These are phyloP conservation scores for Epinotia bilunana DNA, from an alignment of 2,888 invertebrate species.

Conservation along the genomic window DNA sequence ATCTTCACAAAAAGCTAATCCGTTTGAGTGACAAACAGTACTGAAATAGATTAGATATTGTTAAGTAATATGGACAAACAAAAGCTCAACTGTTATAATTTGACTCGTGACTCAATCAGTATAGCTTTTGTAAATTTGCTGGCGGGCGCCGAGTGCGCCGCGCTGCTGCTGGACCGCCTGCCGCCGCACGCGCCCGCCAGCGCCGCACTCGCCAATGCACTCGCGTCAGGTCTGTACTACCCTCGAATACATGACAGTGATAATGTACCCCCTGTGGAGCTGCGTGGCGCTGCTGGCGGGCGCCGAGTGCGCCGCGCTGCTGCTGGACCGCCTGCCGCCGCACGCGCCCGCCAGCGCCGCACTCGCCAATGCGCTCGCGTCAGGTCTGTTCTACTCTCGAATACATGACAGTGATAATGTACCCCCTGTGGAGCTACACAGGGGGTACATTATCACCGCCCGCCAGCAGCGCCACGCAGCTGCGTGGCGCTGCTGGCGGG, in stretches of 20 bases:
- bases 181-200: conserved; percentile 53
- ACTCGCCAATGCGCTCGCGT: conserved; percentile 30
- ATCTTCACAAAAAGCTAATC: too few species aligned
- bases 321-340: conserved; percentile 85
- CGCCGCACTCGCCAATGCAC: conserved; percentile 31
- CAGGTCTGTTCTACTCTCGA: neutral
- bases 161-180: conserved; percentile 86
- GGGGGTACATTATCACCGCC: too few species aligned
- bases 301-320: conserved; percentile 80
- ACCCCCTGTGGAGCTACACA: conserved; percentile 72
- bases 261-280: conserved; percentile 65
- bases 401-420: too few species aligned
- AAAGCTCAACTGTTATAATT: too few species aligned
- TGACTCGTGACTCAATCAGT: too few species aligned
- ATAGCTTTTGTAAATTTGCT: too few species aligned
- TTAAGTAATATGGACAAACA: too few species aligned
- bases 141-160: conserved; percentile 81
- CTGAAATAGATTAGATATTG: too few species aligned
- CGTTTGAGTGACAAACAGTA: too few species aligned
- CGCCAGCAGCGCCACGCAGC: too few species aligned
- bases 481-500: too few species aligned
- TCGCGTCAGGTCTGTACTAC: conserved; percentile 13
- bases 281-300: conserved; percentile 84
- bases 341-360: conserved; percentile 12
- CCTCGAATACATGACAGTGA: too few species aligned